Percentiles rank a stretch among this genome's conserved stretches.
These are phyloP conservation scores for Megalurothrips usitatus DNA, from an alignment of 2,888 invertebrate genomes.

Conservation along the genomic window DNA sequence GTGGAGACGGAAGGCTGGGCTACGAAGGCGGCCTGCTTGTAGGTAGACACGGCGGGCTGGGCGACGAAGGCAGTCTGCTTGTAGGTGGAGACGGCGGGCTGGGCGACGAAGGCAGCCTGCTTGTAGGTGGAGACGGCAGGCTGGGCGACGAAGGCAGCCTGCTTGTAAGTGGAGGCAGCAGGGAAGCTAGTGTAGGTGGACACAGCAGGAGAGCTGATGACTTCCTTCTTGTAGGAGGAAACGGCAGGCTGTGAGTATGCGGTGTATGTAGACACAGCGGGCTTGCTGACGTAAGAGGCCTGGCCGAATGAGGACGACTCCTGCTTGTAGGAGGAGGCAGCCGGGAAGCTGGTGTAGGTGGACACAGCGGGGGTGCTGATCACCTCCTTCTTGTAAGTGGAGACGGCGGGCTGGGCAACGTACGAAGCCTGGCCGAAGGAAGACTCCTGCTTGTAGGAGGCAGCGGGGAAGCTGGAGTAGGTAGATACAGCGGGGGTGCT, in stretches of 20 bases:
- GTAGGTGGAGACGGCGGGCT: neutral
- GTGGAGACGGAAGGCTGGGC: neutral
- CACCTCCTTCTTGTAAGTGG: constrained; percentile 10
- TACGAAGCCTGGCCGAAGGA: neutral
- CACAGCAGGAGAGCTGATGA: neutral
- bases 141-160: neutral
- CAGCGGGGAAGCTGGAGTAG: neutral
- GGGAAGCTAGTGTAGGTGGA: neutral
- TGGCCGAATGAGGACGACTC: neutral
- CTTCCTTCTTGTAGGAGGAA: neutral
- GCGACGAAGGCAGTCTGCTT: neutral
- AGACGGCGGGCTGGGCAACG: neutral
- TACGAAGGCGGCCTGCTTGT: neutral
- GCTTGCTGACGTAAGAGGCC: neutral
- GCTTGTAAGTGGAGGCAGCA: neutral
- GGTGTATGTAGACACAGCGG: neutral
- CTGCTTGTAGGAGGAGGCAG: neutral
- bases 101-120: neutral
- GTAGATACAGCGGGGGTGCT: neutral
- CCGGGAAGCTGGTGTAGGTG: neutral
- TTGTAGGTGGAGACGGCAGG: constrained; percentile 1
- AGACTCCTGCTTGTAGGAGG: constrained; percentile 4
- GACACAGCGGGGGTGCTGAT: neutral
- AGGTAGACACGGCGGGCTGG: neutral
- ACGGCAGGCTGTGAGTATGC: neutral